Evolutionary conservation across 2,888 invertebrate species (phyloP).

Genomic region (Tetragonisca angustula): DNA sequence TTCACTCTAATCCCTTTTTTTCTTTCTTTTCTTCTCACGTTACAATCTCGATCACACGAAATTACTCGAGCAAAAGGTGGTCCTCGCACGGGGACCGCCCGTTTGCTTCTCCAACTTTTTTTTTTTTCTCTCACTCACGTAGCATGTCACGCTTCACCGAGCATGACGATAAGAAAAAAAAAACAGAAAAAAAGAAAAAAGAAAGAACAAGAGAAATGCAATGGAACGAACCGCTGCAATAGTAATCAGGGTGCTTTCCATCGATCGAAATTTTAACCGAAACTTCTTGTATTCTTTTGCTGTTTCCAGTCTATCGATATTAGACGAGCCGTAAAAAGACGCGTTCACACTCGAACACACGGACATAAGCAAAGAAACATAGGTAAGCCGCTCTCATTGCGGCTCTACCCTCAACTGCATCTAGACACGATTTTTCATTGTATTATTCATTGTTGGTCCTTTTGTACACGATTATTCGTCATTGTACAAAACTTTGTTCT

Average conservation of each 20-base stretch:
- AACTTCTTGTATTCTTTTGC: constrained; percentile 70
- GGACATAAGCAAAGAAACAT: constrained; percentile 72
- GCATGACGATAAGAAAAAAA: constrained; percentile 46
- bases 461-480: constrained; percentile 32
- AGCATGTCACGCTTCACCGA: constrained; percentile 60
- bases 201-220: constrained; percentile 7
- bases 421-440: constrained; percentile 60
- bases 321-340: constrained; percentile 80
- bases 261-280: constrained; percentile 57
- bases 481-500: constrained; percentile 25
- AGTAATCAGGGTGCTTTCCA: constrained; percentile 24
- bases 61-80: constrained; percentile 4
- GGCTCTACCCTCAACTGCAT: constrained; percentile 63
- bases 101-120: constrained; percentile 29
- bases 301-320: constrained; percentile 81
- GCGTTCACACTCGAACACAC: constrained; percentile 72
- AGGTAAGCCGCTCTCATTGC: constrained; percentile 76
- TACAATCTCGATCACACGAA: constrained; percentile 38
- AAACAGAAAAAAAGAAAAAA: not conserved
- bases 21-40: constrained; percentile 38
- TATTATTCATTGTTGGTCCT: constrained; percentile 53
- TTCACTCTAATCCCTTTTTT: constrained; percentile 28
- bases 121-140: constrained; percentile 45
- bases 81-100: not conserved
- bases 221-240: constrained; percentile 11